phyloP scores from a whole-genome alignment of 92 coral and sea anemone genomes.

The Phenganax subtilis region DNA sequence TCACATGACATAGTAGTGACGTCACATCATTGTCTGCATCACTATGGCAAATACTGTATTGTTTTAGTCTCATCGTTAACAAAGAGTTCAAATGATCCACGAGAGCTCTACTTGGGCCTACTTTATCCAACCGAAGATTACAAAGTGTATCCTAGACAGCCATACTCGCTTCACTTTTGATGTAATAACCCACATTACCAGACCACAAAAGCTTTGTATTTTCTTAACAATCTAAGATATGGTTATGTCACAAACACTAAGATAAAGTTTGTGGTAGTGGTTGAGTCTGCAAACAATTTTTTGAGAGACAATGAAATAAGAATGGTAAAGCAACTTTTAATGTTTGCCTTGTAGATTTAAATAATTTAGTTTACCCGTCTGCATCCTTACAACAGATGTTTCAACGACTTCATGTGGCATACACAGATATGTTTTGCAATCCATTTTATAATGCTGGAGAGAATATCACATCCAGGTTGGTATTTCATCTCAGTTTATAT shows the following conservation, averaged over 20 bases:
- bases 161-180: neutral
- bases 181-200: neutral
- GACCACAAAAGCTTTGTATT: neutral
- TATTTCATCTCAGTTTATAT: neutral
- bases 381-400: slow-evolving; percentile 62
- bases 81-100: slow-evolving; percentile 96
- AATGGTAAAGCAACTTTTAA: slow-evolving; percentile 54
- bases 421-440: slow-evolving; percentile 98
- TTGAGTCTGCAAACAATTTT: slow-evolving; percentile 86
- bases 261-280: slow-evolving; percentile 94
- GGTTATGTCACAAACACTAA: slow-evolving; percentile 98
- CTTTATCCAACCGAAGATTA: slow-evolving; percentile 96
- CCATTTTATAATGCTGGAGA: slow-evolving; percentile 99
- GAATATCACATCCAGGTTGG: slow-evolving; percentile 91
- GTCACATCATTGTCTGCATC: too few relatives aligned
- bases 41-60: neutral
- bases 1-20: too few relatives aligned
- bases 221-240: slow-evolving; percentile 54
- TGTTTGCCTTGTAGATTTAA: neutral
- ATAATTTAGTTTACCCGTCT: neutral
- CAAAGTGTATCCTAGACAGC: slow-evolving; percentile 88
- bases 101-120: slow-evolving; percentile 88
- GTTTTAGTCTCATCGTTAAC: slow-evolving; percentile 83
- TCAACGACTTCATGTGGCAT: slow-evolving; percentile 90
- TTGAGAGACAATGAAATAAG: slow-evolving; percentile 95